Evolutionary conservation across 2,888 invertebrate species (phyloP), one percentile per base, ranked within the genome.

Genomic region (Acleris emargana): DNA sequence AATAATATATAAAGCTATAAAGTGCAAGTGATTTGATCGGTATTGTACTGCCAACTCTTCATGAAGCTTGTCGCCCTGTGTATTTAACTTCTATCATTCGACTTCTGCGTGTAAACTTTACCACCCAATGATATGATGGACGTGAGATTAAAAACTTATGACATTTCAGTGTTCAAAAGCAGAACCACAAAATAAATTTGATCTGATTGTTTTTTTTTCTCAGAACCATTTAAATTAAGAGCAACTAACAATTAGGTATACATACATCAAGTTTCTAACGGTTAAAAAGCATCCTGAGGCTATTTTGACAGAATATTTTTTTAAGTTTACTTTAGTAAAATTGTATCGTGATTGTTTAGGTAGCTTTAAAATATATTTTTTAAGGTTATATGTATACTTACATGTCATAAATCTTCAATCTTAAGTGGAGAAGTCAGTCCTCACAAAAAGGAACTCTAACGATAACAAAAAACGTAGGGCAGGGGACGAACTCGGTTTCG

Each of bases 401-500:
- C 17, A 45, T 45, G 45, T 45, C 45, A 45, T 52, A 38, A 54
- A 42, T 42, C 22, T 54, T 42, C 20, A 54, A 54, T 54, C 54
- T 54, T 7, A 22, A 54, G 54, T 38, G 54, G 38, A 54, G 38
- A 54, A 54, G 54, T 54, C 54, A 54, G 42, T 54, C 38, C 42
- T 54, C 54, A 38, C 54, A 42, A 16, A 42, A 38, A 38, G 11
- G 45, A 7, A n/a, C 16, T 45, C n/a, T 7, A 16, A 42, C 20
- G 20, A 16, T 32, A n/a, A 11, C 54, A 53, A 53, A 52, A 43
- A 43, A 45, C 57, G 45, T 25, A 49, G 43, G 55, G 57, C 57
- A 57, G 57, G 57, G 57, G 57, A 57, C 57, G 20, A 17, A 53
- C 11, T 16, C 54, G 54, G 54, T 54, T 57, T 57, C 57, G 57